Base-by-base conservation (phyloP, 2,797 vertebrate genomes). In the Muscicapa comitata region DNA sequence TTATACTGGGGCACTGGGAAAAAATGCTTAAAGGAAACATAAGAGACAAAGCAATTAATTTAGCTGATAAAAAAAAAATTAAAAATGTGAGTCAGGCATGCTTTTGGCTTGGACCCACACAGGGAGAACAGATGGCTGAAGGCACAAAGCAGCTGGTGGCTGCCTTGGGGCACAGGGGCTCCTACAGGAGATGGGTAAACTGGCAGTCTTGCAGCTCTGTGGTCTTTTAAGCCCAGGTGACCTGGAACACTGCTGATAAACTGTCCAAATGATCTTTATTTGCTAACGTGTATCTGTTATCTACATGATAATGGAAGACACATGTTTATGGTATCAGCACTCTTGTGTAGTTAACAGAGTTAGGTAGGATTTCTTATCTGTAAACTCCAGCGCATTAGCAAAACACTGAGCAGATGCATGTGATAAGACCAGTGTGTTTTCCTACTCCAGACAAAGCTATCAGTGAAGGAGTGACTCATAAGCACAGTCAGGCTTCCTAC, bases 61-160 rank as follows among this genome's bases (percentile, higher is more conserved):
- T 61, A 85, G 37, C 50, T 38, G 45, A 58, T 40, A 38, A 28
- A 65, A 65, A 62, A 66, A 18, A n/a, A 2, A 2, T 10, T 0
- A 47, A 65, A 82, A 81, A 79, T 12, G 11, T 43, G 65, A 88
- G 45, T 63, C 63, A 82, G 74, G 50, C 55, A 63, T 66, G 43
- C 17, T 71, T 86, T 84, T 90, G 73, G 73, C 77, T 93, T 71
- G 80, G 61, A 84, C 40, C 25, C 57, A 61, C 38, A 29, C 2
- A 51, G 40, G 55, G 63, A 94, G 84, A 93, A 85, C 95, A 96
- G 80, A 95, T 89, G 94, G 93, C 63, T n/a, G 17, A 86, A 82
- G 67, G 84, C 78, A 89, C 5, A 42, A 72, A 91, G 92, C 93
- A 96, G 86, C 90, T 89, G 90, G 71, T 91, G 74, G 77, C 48